Percentiles rank a stretch among this genome's conserved stretches.
Evolutionary conservation across 2,113 vertebrate species (phyloP).

Genomic region (Pyrgilauda ruficollis): DNA sequence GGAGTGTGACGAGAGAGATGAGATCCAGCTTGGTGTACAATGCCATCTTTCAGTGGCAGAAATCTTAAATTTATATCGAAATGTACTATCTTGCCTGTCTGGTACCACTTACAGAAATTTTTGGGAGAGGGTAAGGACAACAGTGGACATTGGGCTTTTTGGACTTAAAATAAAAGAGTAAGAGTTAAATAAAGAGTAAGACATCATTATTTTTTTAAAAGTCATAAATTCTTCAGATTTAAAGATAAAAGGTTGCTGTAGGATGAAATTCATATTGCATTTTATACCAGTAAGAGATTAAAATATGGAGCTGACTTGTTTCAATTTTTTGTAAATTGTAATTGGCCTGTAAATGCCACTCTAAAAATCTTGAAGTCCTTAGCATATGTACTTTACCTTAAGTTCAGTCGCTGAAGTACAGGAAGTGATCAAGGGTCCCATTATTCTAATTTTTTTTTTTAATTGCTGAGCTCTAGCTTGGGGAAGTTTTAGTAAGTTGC

Average conservation of each 20-base stretch:
- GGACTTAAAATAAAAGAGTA: not conserved
- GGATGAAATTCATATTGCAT: not conserved
- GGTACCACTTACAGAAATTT: not conserved
- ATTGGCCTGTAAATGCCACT: not conserved
- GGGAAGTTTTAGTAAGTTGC: not conserved
- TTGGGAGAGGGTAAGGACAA: not conserved
- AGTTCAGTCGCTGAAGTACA: not conserved
- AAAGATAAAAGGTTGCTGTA: not conserved
- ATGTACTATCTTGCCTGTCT: not conserved
- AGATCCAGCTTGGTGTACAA: not conserved
- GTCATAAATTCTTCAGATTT: not conserved
- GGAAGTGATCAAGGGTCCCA: not conserved
- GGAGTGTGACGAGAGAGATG: not conserved
- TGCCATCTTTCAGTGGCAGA: not conserved
- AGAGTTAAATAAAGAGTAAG: not conserved
- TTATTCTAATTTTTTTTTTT: not conserved
- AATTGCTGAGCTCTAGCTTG: not conserved
- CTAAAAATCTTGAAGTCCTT: not conserved
- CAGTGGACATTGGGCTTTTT: not conserved
- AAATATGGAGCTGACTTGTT: not conserved
- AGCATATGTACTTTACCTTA: not conserved
- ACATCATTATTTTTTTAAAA: not conserved
- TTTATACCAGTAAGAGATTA: not conserved
- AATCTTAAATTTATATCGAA: not conserved
- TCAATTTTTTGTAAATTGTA: not conserved